A percentile compares a stretch with the other conserved stretches of the same genome.
Conservation (phyloP, 92 coral and sea anemone genomes). For the Umimayanthus kanabou region DNA sequence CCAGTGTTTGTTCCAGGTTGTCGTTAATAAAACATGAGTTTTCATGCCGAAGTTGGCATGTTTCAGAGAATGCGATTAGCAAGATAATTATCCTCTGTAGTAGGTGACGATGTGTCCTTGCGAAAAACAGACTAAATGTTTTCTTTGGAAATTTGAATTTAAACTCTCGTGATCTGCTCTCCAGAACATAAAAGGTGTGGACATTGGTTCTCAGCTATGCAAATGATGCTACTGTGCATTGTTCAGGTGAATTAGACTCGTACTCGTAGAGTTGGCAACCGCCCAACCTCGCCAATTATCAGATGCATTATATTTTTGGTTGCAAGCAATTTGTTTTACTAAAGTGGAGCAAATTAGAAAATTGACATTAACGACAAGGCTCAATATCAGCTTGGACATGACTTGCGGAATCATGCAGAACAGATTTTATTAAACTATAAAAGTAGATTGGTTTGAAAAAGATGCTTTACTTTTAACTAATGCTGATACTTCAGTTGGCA, state of each 20-base stretch:
- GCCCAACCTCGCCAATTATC: background rate
- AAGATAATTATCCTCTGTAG: background rate
- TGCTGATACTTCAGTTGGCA: background rate
- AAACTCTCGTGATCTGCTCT: background rate
- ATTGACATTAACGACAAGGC: background rate
- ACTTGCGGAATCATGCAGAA: background rate
- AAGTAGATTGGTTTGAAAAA: background rate
- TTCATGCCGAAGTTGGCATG: background rate
- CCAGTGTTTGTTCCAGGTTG: background rate
- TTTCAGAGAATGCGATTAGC: constrained; percentile 9
- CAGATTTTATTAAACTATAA: background rate
- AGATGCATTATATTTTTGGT: background rate
- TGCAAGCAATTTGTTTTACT: background rate
- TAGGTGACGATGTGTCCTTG: constrained; percentile 7
- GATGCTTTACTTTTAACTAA: background rate
- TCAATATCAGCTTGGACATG: background rate
- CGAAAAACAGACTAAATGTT: background rate
- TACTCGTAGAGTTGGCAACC: background rate
- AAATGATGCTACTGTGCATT: background rate
- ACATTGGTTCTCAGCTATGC: constrained; percentile 10
- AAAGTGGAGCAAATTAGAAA: background rate
- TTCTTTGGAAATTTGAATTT: background rate
- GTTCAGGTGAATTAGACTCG: too few species aligned
- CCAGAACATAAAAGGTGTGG: constrained; percentile 13
- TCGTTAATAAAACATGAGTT: background rate